These are phyloP conservation scores for Holotrichia oblita DNA, from an alignment of 1,140 invertebrate species.

Conservation along the genomic window DNA sequence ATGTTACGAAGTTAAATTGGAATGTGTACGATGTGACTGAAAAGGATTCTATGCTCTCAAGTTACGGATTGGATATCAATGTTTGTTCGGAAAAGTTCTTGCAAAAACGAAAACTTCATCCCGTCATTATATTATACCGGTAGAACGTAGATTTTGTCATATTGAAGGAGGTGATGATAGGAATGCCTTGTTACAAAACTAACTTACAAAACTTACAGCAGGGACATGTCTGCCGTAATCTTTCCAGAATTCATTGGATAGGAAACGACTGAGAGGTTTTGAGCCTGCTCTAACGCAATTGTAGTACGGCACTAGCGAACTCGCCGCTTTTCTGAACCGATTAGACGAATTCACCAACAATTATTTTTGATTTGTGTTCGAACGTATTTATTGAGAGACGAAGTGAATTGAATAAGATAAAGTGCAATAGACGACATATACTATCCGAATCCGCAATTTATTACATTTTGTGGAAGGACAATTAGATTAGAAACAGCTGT, in stretches of 20 bases:
- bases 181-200: slow-evolving; percentile 7
- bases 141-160: slow-evolving; percentile 16
- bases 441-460: background rate
- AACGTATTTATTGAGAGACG: background rate
- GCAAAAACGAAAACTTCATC: slow-evolving; percentile 2
- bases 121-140: slow-evolving; percentile 16
- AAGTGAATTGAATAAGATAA: background rate
- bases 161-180: slow-evolving; percentile 7
- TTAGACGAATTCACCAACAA: background rate
- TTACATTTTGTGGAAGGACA: background rate
- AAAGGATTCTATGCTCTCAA: background rate
- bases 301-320: background rate
- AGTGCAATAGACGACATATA: background rate
- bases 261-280: background rate
- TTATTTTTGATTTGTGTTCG: slow-evolving; percentile 12
- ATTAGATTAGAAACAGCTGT: background rate
- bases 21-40: background rate
- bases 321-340: background rate
- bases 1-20: slow-evolving; percentile 11
- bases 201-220: background rate
- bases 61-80: slow-evolving; percentile 11
- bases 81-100: background rate
- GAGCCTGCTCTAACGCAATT: background rate
- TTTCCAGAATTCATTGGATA: background rate
- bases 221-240: background rate